A percentile compares a stretch with the other conserved stretches of the same genome.
Conservation (phyloP, 2,888 invertebrate species). For the Eurytoma californica region DNA sequence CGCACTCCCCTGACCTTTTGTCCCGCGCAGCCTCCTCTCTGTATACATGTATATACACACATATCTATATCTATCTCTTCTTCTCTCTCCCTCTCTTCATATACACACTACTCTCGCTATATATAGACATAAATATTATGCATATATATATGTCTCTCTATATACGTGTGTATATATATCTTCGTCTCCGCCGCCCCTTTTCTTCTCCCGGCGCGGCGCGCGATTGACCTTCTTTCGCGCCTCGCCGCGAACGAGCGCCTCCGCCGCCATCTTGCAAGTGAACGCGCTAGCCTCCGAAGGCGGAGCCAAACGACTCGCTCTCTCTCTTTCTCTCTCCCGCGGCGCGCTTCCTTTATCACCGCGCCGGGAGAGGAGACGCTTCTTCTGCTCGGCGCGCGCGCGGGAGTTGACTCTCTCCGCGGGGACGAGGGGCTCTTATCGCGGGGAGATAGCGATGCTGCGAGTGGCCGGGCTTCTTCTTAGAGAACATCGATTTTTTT, state of each 20-base stretch:
- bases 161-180: too few relatives aligned
- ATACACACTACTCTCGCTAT: too few relatives aligned
- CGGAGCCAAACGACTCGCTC: conserved; percentile 69
- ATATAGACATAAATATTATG: too few relatives aligned
- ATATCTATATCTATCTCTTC: conserved; percentile 26
- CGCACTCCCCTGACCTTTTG: conserved; percentile 48
- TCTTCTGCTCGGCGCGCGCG: background rate
- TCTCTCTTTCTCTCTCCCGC: too few relatives aligned
- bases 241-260: conserved; percentile 34
- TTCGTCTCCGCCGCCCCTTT: conserved; percentile 2
- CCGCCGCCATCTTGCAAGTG: conserved; percentile 75
- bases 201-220: background rate
- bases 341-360: conserved; percentile 51
- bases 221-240: conserved; percentile 54
- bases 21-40: conserved; percentile 34
- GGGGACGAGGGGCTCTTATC: too few relatives aligned
- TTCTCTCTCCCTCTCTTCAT: conserved; percentile 25
- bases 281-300: conserved; percentile 72
- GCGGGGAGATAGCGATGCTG: background rate
- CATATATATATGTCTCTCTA: too few relatives aligned
- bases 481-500: too few relatives aligned
- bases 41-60: too few relatives aligned
- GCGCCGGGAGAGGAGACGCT: background rate
- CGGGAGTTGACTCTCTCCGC: background rate
- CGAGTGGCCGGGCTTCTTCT: background rate